These are phyloP conservation scores for Periparus ater DNA, from an alignment of 2,797 vertebrate genomes.

Conservation along the genomic window DNA sequence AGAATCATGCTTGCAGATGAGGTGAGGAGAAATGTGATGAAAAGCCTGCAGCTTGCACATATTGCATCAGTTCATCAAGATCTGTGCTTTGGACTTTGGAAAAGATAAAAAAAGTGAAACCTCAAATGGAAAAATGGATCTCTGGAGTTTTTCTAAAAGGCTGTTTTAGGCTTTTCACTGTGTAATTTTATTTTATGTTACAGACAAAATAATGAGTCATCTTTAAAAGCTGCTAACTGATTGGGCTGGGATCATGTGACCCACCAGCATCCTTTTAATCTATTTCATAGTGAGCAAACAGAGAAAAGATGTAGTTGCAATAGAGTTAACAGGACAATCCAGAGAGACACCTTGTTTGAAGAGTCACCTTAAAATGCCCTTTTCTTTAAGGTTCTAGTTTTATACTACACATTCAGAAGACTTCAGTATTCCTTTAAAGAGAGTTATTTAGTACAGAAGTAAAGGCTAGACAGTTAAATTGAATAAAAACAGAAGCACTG, in stretches of 20 bases:
- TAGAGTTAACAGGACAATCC: neutral
- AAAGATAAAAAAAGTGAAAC: constrained; percentile 14
- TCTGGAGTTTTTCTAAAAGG: constrained; percentile 26
- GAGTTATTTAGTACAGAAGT: neutral
- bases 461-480: neutral
- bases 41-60: neutral
- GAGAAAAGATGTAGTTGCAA: neutral
- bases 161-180: neutral
- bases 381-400: neutral
- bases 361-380: neutral
- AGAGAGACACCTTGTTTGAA: neutral
- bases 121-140: constrained; percentile 32
- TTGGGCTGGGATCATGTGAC: neutral
- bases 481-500: neutral
- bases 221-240: constrained; percentile 41
- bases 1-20: neutral
- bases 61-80: neutral
- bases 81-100: neutral
- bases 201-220: constrained; percentile 53
- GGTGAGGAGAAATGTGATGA: neutral
- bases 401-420: neutral
- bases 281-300: neutral
- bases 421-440: neutral
- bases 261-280: neutral
- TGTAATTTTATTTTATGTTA: constrained; percentile 28